Base-by-base conservation (phyloP, 2,888 invertebrate genomes). In the Eupeodes latifasciatus region DNA sequence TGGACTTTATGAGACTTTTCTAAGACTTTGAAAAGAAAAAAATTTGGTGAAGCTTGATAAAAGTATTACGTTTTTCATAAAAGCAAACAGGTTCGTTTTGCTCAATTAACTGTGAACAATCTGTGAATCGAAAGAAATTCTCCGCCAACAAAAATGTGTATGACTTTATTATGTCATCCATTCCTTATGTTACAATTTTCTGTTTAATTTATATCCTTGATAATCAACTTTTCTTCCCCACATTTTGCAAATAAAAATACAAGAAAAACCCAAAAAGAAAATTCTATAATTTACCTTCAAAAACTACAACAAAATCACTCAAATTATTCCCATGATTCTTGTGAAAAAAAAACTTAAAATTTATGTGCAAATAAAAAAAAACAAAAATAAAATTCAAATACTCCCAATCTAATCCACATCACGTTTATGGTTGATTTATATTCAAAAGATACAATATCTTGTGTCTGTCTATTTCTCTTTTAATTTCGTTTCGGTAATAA, bases 281-380 rank as follows among this genome's bases (percentile, higher is more conserved):
- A 79, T 69, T 44, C 11, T 2, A 36, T 9, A 27, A 49, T 81
- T 72, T 84, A 84, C 51, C 61, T 80, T 57, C 10, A 11, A 80
- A 87, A 27, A 87, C 81, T 51, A 14, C 87, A 72, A 77, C 84
- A 87, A 87, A 87, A 81, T 59, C 55, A 84, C 76, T 80, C 51
- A 83, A 86, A 87, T 67, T 61, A 49, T 87, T 87, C 87, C 84
- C 87, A 87, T 71, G 83, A 79, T 67, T 67, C 34, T 76, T 57
- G 40, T 71, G 80, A 44, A 72, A 80, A 61, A 44, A 72, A 80
- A 61, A 44, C 66, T 80, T 82, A 80, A 87, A 84, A 87, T 87
- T 87, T 77, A 76, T 80, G 80, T 76, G 79, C 76, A 81, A 81
- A 87, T 87, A 87, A 77, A 62, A 80, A 78, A 80, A 27, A 1